Base-by-base conservation (phyloP, 2,888 invertebrate genomes). In the Hydraecia micacea region DNA sequence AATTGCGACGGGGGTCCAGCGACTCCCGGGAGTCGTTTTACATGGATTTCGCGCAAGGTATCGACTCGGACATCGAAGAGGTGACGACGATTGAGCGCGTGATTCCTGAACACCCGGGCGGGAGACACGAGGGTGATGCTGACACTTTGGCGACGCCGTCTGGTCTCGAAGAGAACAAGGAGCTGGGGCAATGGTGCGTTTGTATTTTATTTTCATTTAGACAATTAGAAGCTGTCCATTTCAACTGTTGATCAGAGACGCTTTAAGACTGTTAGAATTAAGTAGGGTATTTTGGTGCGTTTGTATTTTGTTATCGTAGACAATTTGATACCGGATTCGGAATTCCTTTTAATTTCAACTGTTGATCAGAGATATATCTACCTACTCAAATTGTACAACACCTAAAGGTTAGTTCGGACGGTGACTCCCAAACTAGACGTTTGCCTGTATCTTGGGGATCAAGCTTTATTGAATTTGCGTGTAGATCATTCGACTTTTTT, bases 31-130 rank as follows among this genome's bases (percentile, higher is more conserved):
- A 98, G 94, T 98, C 98, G 76, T 98, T 98, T 94, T 98, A 98
- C 92, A 98, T 98, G 98, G 98, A 98, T 96, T 98, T 98, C 93
- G 98, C 98, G 91, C 98, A 98, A 97, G 98, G 98, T 81, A 98
- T 98, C 93, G 98, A 98, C 95, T 98, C 98, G 36, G 98, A 99
- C 93, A 98, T 98, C 91, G 98, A 98, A 94, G 98, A 98, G 95
- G 98, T 98, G 92, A 98, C 98, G 68, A 98, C 98, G 76, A 97
- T 98, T 71, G 97, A 97, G 90, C 97, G 97, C 68, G 95, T 97
- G 80, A 97, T 97, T 68, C 97, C 97, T 77, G 97, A 97, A 90
- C 96, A 97, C 86, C 96, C 95, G 82, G 96, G 93, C 0, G 96
- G 96, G 32, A 91, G 96, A 85, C 91, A 94, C 4, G 97, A 97